Base-by-base conservation (phyloP, 1,140 invertebrate species). In the Sinella curviseta region DNA sequence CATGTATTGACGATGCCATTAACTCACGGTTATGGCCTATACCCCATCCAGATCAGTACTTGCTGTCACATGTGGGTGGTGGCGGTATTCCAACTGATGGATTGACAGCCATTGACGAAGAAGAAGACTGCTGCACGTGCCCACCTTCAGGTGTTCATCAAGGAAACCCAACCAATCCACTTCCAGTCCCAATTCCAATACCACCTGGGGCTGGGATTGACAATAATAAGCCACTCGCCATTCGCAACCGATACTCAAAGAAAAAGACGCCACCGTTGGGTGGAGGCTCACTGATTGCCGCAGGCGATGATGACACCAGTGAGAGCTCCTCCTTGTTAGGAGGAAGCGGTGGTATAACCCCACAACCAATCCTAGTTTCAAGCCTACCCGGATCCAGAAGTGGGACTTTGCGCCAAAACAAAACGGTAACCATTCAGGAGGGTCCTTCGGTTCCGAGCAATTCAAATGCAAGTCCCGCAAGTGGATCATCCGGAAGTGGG, bases 11-110 rank as follows among this genome's bases (percentile, higher is more conserved):
- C 35, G 81, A 82, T 26, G 39, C 1, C 3, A 35, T 57, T 24
- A 39, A 78, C 30, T 48, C 74, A 14, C 31, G 48, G 24, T 35
- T 67, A 2, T 83, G 80, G 80, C 77, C 77, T 2, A 80, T 80
- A 14, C 80, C 75, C 14, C 82, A 83, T 39, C 80, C 80, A 12
- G 80, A 83, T 76, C 78, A 78, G 65, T 83, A 82, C 76, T 77
- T 82, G 31, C 75, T 81, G 12, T 60, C 80, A 48, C 77, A 74
- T 75, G 39, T 3, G 24, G 17, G 4, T 1, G 4, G 14, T 8
- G n/a, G 60, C 4, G 70, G 30, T 28, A 30, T 12, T 26, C 55
- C 26, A 2, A 30, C n/a, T 14, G 28, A 70, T 14, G 12, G 8
- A 4, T n/a, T 70, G 12, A 31, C 65, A 14, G 26, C 65, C 26